Evolutionary conservation across 2,797 vertebrate genomes (phyloP).

Genomic region (Notolabrus celidotus): DNA sequence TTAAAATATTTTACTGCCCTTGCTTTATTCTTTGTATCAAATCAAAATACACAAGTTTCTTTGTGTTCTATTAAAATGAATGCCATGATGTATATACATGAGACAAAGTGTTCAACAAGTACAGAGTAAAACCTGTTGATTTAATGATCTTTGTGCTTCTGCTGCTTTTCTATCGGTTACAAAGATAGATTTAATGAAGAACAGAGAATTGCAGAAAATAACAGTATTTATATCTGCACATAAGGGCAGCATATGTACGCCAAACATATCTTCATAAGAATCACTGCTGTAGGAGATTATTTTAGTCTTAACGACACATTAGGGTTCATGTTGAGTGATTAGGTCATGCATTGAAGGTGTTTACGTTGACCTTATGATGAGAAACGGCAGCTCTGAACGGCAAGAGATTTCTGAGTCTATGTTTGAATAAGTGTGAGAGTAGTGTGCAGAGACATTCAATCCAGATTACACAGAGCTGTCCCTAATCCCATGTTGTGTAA

Average conservation of each 20-base stretch:
- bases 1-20: too few relatives aligned
- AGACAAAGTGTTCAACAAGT: too few relatives aligned
- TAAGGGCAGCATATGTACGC: not conserved
- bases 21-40: too few relatives aligned
- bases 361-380: slow-evolving; percentile 17
- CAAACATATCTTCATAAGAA: not conserved
- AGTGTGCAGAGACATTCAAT: slow-evolving; percentile 35
- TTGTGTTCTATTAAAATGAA: too few relatives aligned
- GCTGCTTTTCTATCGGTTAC: not conserved
- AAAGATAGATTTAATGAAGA: too few relatives aligned
- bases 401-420: slow-evolving; percentile 31
- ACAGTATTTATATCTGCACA: not conserved
- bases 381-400: slow-evolving; percentile 17
- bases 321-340: slow-evolving; percentile 28
- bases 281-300: not conserved
- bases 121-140: too few relatives aligned
- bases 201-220: too few relatives aligned
- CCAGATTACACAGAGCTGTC: slow-evolving; percentile 37
- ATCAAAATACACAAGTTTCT: too few relatives aligned
- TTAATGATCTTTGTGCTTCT: too few relatives aligned
- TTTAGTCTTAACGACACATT: slow-evolving; percentile 31
- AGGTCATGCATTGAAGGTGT: slow-evolving; percentile 7
- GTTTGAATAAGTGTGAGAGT: slow-evolving; percentile 41
- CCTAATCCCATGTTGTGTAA: slow-evolving; percentile 50
- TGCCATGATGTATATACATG: too few relatives aligned